Evolutionary conservation across 2,888 invertebrate genomes (phyloP), one percentile per base, ranked within the genome.

Genomic region (Chorisops tibialis): DNA sequence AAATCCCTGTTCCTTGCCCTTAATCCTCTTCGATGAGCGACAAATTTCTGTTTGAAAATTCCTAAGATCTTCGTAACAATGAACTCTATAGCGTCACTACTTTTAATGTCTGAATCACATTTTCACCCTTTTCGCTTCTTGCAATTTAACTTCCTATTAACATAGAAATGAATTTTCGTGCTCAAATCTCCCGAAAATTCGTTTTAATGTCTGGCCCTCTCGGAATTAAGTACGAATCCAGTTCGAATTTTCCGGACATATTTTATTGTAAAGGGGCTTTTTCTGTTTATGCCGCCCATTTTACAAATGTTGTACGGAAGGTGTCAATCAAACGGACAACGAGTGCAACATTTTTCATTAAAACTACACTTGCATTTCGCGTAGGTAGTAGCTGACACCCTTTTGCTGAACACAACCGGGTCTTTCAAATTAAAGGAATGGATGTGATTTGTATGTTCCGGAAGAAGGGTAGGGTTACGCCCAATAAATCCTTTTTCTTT

Each of bases 101-200:
- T n/a, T n/a, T n/a, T n/a, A n/a, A n/a, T n/a, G n/a, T n/a, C 30
- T 9, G 30, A 30, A 30, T 30, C 24, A 7, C 24, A 21, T 21
- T 12, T 39, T 5, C 56, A 30, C 35, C 49, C 35, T 16, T 30
- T 16, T 18, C 24, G 30, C 14, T 47, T 21, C 21, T 12, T 39
- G 56, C 56, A 56, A 56, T 56, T 56, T 43, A 56, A 56, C 30
- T 56, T 56, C 45, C 30, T 43, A 56, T 56, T 56, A 56, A 56
- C 56, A 56, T 56, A 56, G 56, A 56, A 56, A 56, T 56, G 56
- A 56, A 56, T 56, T 56, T 56, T 56, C 43, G 30, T 45, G 56
- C 43, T 45, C 35, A 43, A 56, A 43, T 43, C 11, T 24, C 45
- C 56, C 30, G 56, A 56, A 43, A 56, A 43, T 35, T 43, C 24